phyloP scores from a whole-genome alignment of 2,888 invertebrate genomes.

The Belgica antarctica region DNA sequence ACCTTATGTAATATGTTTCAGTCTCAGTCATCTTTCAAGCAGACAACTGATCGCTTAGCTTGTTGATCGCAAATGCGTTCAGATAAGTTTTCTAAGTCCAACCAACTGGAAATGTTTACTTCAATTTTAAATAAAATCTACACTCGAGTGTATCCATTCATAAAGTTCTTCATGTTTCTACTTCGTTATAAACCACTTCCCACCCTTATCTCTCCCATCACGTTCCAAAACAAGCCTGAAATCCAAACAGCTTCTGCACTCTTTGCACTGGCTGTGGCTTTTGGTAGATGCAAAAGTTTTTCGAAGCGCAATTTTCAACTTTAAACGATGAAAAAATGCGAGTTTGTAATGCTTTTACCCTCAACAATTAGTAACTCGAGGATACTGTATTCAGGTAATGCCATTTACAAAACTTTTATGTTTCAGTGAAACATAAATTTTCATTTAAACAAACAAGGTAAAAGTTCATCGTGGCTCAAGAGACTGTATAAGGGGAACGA shows the following conservation, averaged over 20 bases:
- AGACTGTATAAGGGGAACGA: not conserved
- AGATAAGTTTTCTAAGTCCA: no score
- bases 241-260: not conserved
- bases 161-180: no score
- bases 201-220: not conserved
- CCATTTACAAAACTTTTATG: not conserved
- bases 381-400: no score
- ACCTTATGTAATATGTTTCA: no score
- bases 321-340: not conserved
- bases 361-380: conserved; percentile 21
- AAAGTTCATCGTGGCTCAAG: conserved; percentile 11
- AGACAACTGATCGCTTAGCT: no score
- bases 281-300: not conserved
- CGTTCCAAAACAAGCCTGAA: not conserved
- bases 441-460: conserved; percentile 25
- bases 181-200: no score
- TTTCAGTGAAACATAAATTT: conserved; percentile 1
- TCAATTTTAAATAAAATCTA: no score
- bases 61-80: no score
- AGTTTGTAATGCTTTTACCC: not conserved
- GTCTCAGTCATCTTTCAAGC: no score
- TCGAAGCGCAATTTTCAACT: not conserved
- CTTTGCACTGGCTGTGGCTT: not conserved
- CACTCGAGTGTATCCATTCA: no score
- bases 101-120: no score